These are phyloP conservation scores for Brachionus manjavacas DNA, from an alignment of 1,140 invertebrate genomes.

Conservation along the genomic window DNA sequence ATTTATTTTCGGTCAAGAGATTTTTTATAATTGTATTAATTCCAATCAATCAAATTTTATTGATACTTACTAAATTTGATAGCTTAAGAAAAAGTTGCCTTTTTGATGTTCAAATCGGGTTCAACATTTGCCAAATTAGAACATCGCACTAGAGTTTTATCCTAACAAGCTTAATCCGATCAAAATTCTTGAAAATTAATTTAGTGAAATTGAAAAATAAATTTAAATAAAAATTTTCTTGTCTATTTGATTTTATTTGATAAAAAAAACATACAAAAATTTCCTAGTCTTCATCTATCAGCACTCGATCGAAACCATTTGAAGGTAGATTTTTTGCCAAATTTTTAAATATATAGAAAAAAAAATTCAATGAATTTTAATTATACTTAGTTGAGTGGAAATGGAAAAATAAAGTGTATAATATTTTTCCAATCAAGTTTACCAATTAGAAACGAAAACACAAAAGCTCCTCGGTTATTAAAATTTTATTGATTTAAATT, in stretches of 20 bases:
- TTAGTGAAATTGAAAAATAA: too few species aligned
- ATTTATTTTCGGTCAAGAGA: constrained; percentile 32
- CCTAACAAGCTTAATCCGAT: background rate
- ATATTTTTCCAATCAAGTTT: background rate
- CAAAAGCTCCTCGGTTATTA: background rate
- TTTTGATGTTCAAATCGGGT: background rate
- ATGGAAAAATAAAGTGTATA: background rate
- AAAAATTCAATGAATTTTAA: background rate
- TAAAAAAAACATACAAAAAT: background rate
- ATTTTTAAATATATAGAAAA: background rate
- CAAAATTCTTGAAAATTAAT: background rate
- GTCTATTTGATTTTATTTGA: background rate
- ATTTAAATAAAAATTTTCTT: too few species aligned
- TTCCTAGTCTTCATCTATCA: background rate
- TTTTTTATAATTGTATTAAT: constrained; percentile 31
- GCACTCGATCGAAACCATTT: background rate
- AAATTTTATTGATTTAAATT: background rate
- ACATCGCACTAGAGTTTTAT: background rate
- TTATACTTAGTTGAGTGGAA: background rate
- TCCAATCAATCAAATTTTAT: constrained; percentile 27
- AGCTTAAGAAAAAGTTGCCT: background rate
- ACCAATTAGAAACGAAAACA: background rate
- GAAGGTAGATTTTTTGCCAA: background rate
- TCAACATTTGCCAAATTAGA: background rate
- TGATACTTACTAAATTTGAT: constrained; percentile 33